Conservation (phyloP, 2,797 vertebrate genomes). For the Typhlichthys subterraneus region DNA sequence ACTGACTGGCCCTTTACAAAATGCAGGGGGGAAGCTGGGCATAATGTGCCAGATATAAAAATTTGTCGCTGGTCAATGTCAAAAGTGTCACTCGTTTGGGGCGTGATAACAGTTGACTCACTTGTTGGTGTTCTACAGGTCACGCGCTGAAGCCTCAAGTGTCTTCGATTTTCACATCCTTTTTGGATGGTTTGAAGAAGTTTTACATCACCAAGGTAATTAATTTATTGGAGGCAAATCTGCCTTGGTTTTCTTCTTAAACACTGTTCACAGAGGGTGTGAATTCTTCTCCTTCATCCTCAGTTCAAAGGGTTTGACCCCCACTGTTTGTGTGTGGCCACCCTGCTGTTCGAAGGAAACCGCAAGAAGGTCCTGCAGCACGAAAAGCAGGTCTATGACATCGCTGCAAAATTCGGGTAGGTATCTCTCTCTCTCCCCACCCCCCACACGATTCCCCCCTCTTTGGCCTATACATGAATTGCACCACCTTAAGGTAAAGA, state of each 20-base stretch:
- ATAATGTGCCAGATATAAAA: conserved; percentile 28
- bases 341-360: conserved; percentile 94
- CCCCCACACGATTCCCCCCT: not conserved
- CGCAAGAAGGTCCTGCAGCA: conserved; percentile 97
- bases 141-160: conserved; percentile 99
- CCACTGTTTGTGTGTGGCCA: conserved; percentile 90
- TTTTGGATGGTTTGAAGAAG: conserved; percentile 97
- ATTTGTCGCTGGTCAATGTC: conserved; percentile 14
- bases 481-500: not conserved
- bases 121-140: conserved; percentile 76
- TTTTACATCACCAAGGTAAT: conserved; percentile 99
- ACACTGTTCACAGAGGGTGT: conserved; percentile 23
- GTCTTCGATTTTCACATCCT: conserved; percentile 97
- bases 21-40: conserved; percentile 42
- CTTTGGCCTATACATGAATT: not conserved
- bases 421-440: conserved; percentile 22
- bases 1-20: conserved; percentile 42
- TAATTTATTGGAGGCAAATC: not conserved
- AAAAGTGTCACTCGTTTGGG: conserved; percentile 21
- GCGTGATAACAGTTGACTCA: conserved; percentile 23
- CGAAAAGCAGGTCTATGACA: conserved; percentile 98
- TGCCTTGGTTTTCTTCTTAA: not conserved
- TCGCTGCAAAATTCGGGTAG: conserved; percentile 97
- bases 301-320: conserved; percentile 99
- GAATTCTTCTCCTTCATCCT: conserved; percentile 32